A percentile compares a stretch with the other conserved stretches of the same genome.
These are phyloP conservation scores for Macrosoma leucophasiata DNA, from an alignment of 2,888 invertebrate species.

Conservation along the genomic window DNA sequence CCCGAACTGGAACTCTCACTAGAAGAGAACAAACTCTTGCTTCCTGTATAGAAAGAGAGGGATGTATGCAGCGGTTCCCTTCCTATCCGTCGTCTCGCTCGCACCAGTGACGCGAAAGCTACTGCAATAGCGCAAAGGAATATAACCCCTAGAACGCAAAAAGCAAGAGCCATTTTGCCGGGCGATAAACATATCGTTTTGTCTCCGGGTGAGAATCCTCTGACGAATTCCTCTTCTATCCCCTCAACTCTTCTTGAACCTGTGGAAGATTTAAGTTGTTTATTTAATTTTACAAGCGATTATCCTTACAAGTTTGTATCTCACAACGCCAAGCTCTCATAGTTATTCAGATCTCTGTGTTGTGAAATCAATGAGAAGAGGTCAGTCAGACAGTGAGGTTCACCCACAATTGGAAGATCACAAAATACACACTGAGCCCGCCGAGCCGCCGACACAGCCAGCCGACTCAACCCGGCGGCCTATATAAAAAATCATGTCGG, in stretches of 20 bases:
- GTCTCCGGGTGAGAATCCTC: constrained; percentile 74
- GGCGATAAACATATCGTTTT: constrained; percentile 83
- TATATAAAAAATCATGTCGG: no score
- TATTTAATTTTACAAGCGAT: no score
- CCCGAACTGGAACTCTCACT: constrained; percentile 77
- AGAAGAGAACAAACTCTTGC: constrained; percentile 77
- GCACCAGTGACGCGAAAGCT: constrained; percentile 79
- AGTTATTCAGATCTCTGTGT: no score
- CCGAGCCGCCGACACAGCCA: no score
- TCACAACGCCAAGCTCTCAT: no score
- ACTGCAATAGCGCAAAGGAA: constrained; percentile 83
- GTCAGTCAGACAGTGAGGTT: no score
- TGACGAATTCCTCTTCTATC: constrained; percentile 55
- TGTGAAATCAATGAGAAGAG: no score
- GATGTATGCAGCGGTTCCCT: constrained; percentile 70
- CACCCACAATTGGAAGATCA: no score
- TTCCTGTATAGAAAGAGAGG: constrained; percentile 74
- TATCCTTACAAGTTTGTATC: no score
- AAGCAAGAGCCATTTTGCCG: constrained; percentile 84
- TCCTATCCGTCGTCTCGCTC: constrained; percentile 72
- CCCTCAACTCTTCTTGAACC: constrained; percentile 64
- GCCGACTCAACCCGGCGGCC: no score
- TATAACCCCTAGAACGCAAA: constrained; percentile 82
- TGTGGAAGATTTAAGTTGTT: constrained; percentile 38
- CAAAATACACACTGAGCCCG: no score